These are phyloP conservation scores for Drepana arcuata DNA, from an alignment of 1,140 invertebrate species.

Conservation along the genomic window DNA sequence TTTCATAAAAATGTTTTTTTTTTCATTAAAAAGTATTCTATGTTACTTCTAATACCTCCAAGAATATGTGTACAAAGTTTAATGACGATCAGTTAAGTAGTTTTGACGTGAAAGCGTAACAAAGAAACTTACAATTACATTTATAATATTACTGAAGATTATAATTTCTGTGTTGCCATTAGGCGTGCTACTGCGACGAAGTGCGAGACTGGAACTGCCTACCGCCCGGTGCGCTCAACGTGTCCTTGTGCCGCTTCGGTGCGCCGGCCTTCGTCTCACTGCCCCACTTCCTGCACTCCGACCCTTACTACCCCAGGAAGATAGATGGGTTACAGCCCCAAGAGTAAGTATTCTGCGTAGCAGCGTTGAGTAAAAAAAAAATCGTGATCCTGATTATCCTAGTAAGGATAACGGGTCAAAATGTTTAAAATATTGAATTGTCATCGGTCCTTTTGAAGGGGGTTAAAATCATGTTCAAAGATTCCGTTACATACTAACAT, in stretches of 20 bases:
- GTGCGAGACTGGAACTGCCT: constrained; percentile 49
- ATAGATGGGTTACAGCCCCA: constrained; percentile 68
- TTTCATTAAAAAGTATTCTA: no score
- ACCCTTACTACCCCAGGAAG: constrained; percentile 71
- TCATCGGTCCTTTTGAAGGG: no score
- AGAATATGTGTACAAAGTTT: background rate
- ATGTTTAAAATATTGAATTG: no score
- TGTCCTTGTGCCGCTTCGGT: constrained; percentile 75
- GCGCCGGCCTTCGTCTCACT: constrained; percentile 83
- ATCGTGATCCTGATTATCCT: no score
- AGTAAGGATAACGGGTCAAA: no score
- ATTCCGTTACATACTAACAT: no score
- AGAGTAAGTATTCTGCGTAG: constrained; percentile 35
- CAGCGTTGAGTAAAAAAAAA: background rate
- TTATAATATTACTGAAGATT: background rate
- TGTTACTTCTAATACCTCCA: no score
- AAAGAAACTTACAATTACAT: background rate
- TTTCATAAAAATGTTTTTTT: no score
- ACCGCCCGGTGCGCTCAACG: constrained; percentile 72
- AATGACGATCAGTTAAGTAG: background rate
- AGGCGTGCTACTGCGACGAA: constrained; percentile 70
- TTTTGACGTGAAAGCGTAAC: background rate
- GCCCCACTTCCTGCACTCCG: constrained; percentile 85
- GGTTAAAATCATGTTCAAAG: no score
- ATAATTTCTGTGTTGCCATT: constrained; percentile 14